Conservation (phyloP, 2,797 vertebrate genomes). For the Hybognathus amarus region DNA sequence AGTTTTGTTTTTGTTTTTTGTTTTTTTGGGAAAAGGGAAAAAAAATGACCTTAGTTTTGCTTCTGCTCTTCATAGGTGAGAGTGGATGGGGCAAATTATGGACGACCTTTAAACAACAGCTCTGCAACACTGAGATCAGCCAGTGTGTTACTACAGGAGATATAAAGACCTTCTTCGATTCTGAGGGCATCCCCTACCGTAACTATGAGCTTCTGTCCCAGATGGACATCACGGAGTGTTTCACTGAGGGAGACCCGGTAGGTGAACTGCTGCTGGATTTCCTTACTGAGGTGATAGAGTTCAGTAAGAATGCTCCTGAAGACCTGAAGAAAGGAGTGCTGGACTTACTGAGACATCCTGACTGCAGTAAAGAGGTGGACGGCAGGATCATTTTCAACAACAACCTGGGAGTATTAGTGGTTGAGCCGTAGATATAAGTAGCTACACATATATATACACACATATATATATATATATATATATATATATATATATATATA, state of each 20-base stretch:
- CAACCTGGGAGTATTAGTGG: conserved; percentile 80
- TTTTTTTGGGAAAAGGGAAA: too few relatives aligned
- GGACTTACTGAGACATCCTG: conserved; percentile 81
- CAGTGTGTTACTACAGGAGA: conserved; percentile 79
- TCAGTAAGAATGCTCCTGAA: conserved; percentile 81
- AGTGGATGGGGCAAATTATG: conserved; percentile 87
- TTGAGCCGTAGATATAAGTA: conserved; percentile 64
- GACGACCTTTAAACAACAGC: conserved; percentile 75
- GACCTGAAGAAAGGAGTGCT: conserved; percentile 82
- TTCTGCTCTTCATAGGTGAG: conserved; percentile 69
- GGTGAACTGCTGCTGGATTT: conserved; percentile 92
- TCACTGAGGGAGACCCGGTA: conserved; percentile 81
- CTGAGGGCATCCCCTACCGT: conserved; percentile 77
- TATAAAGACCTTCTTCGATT: conserved; percentile 78
- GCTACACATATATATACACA: too few relatives aligned
- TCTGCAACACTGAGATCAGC: conserved; percentile 78
- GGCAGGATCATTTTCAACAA: conserved; percentile 89
- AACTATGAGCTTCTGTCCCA: conserved; percentile 80
- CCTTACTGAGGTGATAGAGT: conserved; percentile 85
- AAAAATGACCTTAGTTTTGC: background rate
- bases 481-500: too few relatives aligned
- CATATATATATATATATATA: too few relatives aligned
- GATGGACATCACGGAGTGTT: conserved; percentile 92
- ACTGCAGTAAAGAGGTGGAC: conserved; percentile 79
- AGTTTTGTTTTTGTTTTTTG: too few relatives aligned